Conservation (phyloP, 2,797 vertebrate genomes). For the Danio tinwini region DNA sequence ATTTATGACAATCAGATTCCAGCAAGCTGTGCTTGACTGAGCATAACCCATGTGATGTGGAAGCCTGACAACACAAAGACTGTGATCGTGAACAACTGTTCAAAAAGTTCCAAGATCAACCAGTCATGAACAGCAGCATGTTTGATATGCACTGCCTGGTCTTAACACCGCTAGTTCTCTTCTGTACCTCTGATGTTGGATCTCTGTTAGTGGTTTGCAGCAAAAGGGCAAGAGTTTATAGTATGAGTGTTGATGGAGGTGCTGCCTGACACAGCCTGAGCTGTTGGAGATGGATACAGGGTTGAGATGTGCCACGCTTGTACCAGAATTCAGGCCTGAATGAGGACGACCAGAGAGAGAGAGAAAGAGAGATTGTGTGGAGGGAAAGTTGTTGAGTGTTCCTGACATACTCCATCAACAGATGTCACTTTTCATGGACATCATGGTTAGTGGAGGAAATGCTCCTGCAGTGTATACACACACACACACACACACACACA, state of each 20-base stretch:
- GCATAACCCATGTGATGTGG: background rate
- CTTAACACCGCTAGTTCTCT: background rate
- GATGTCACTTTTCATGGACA: slow-evolving; percentile 52
- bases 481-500: background rate
- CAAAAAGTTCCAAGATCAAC: slow-evolving; percentile 34
- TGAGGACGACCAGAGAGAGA: background rate
- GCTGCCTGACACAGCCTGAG: background rate
- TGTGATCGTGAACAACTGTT: slow-evolving; percentile 7
- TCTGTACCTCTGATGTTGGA: slow-evolving; percentile 22
- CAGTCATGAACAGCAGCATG: background rate
- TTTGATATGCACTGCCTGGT: slow-evolving; percentile 20
- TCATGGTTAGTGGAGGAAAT: slow-evolving; percentile 46
- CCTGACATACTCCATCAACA: slow-evolving; percentile 48
- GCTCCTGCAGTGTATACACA: slow-evolving; percentile 26
- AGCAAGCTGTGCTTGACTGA: slow-evolving; percentile 19
- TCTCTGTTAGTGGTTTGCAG: slow-evolving; percentile 18
- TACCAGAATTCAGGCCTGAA: background rate
- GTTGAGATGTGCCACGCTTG: background rate
- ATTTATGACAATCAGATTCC: slow-evolving; percentile 29
- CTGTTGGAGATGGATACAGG: slow-evolving; percentile 7
- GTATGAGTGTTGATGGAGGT: slow-evolving; percentile 14
- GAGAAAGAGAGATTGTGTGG: background rate
- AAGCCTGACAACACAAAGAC: slow-evolving; percentile 26
- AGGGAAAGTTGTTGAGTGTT: slow-evolving; percentile 26
- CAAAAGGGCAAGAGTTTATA: slow-evolving; percentile 29